phyloP scores from a whole-genome alignment of 2,113 vertebrate species.

The Dasyprocta punctata region DNA sequence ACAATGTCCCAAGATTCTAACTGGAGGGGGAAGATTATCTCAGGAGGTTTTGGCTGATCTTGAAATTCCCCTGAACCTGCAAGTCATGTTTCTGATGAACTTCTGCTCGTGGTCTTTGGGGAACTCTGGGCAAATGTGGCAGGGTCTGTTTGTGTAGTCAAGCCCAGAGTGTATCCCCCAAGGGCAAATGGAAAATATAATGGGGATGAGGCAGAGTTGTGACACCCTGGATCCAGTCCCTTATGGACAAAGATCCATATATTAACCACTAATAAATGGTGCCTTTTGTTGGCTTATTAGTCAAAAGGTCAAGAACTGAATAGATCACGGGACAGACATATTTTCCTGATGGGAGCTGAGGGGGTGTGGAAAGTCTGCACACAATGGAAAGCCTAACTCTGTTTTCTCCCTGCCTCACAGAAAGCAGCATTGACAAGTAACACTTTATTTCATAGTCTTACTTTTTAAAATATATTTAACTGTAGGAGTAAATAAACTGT shows the following conservation, averaged over 20 bases:
- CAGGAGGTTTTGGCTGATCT: background rate
- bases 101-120: background rate
- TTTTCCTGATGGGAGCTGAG: background rate
- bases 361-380: background rate
- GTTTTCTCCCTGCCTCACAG: constrained; percentile 10
- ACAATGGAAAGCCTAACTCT: constrained; percentile 43
- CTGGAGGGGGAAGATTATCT: accelerated
- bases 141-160: accelerated
- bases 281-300: constrained; percentile 60
- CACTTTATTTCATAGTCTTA: constrained; percentile 53
- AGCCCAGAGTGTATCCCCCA: accelerated
- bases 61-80: background rate
- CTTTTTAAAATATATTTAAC: constrained; percentile 49
- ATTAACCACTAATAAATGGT: constrained; percentile 32
- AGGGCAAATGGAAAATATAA: accelerated
- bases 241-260: constrained; percentile 7
- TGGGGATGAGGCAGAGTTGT: background rate
- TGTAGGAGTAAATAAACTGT: constrained; percentile 70
- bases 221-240: background rate
- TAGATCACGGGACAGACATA: constrained; percentile 40
- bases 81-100: background rate
- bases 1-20: accelerated
- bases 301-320: constrained; percentile 61
- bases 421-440: background rate
- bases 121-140: background rate